Evolutionary conservation across 2,797 vertebrate species (phyloP).

Genomic region (Tokudaia muenninki): DNA sequence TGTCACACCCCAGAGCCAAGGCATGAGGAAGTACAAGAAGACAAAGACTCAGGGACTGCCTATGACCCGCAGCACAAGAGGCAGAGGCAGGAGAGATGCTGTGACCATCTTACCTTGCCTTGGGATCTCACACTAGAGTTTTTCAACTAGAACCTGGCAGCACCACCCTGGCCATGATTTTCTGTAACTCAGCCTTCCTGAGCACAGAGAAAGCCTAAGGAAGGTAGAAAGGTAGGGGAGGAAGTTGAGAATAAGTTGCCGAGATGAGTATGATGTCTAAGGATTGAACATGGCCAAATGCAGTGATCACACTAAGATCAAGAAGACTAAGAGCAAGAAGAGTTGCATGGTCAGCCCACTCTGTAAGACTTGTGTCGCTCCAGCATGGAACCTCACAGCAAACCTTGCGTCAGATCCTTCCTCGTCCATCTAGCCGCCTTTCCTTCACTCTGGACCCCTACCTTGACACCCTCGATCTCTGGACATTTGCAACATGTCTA

Average conservation of each 20-base stretch:
- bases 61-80: neutral
- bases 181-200: neutral
- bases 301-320: too few species aligned
- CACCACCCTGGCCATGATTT: accelerated
- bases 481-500: neutral
- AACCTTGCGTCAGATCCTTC: neutral
- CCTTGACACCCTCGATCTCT: too few species aligned
- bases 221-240: accelerated
- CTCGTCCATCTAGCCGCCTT: neutral
- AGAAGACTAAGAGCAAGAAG: too few species aligned
- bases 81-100: neutral
- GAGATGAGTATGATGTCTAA: neutral
- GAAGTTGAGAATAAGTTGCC: neutral
- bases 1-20: neutral
- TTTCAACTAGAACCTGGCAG: neutral
- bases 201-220: neutral
- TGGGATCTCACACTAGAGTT: neutral
- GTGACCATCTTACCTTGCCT: accelerated
- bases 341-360: too few species aligned
- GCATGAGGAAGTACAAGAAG: neutral
- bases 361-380: neutral
- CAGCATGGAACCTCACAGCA: accelerated
- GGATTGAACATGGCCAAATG: neutral
- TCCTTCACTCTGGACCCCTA: neutral
- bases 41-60: neutral